Percentiles rank a stretch among this genome's conserved stretches.
Conservation (phyloP, 2,113 vertebrate species). For the Glaucomys volans region DNA sequence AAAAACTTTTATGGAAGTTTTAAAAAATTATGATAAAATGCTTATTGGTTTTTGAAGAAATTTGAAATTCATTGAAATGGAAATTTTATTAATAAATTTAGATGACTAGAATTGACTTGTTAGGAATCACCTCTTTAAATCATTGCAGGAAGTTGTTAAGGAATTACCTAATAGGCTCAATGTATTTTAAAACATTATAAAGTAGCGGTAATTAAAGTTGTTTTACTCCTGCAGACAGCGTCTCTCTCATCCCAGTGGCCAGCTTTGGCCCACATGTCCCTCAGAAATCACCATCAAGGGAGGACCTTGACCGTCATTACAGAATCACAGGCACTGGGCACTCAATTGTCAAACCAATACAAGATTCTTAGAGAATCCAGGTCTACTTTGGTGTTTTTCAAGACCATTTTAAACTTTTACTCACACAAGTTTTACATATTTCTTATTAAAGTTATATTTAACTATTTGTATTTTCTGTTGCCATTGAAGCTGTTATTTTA, state of each 20-base stretch:
- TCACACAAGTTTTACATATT: not conserved
- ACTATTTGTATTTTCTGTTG: slow-evolving; percentile 31
- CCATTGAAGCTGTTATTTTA: not conserved
- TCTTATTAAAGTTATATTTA: slow-evolving; percentile 41
- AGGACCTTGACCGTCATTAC: not conserved
- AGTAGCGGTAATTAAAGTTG: not conserved
- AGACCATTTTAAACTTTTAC: slow-evolving; percentile 18
- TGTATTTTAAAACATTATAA: not conserved
- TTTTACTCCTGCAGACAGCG: not conserved
- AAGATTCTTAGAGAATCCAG: not conserved
- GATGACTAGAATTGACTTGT: not conserved
- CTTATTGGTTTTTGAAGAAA: not conserved
- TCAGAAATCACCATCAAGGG: not conserved
- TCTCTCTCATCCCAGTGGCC: not conserved
- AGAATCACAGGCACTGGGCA: not conserved
- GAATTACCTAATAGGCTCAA: not conserved
- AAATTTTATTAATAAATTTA: slow-evolving; percentile 44
- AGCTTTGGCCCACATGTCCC: not conserved
- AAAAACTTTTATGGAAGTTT: not conserved
- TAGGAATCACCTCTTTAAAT: not conserved
- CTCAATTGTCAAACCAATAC: not conserved
- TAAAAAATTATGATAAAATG: not conserved
- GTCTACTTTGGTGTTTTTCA: slow-evolving; percentile 11
- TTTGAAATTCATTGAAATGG: slow-evolving; percentile 8
- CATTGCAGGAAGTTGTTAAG: not conserved